A percentile compares a stretch with the other conserved stretches of the same genome.
phyloP scores from a whole-genome alignment of 2,888 invertebrate genomes.

The Lithophane semibrunnea region DNA sequence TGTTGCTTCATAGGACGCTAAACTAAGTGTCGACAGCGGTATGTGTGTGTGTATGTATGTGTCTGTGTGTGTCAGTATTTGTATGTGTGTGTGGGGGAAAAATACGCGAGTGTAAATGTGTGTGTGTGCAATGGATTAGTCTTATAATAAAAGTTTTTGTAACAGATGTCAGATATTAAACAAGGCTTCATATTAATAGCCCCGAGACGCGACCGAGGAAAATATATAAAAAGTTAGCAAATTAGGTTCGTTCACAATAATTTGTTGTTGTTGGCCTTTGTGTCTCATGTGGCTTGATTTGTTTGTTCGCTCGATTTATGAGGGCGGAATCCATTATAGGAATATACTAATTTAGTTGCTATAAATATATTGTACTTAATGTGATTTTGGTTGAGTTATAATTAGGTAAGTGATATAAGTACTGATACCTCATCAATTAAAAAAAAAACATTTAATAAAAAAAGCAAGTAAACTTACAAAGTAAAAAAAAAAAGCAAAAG shows the following conservation, averaged over 20 bases:
- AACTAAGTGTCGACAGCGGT: conserved; percentile 82
- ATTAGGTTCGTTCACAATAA: conserved; percentile 83
- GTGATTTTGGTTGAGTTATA: background rate
- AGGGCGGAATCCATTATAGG: conserved; percentile 58
- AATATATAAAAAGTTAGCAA: conserved; percentile 89
- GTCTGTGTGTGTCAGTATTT: conserved; percentile 45
- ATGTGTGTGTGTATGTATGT: background rate
- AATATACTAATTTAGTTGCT: conserved; percentile 43
- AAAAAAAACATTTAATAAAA: background rate
- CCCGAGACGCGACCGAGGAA: conserved; percentile 83
- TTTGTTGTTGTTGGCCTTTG: conserved; percentile 80
- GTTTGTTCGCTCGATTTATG: conserved; percentile 78
- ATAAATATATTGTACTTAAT: background rate
- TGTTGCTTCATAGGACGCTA: conserved; percentile 77
- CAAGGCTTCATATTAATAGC: conserved; percentile 89
- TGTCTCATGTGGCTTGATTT: conserved; percentile 79
- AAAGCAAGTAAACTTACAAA: background rate
- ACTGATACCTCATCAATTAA: background rate
- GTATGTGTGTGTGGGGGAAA: conserved; percentile 70
- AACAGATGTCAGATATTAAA: conserved; percentile 91
- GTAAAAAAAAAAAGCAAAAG: background rate
- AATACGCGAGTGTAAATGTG: conserved; percentile 71
- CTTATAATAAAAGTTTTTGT: conserved; percentile 91
- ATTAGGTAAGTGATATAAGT: background rate
- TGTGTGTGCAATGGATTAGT: conserved; percentile 89